Evolutionary conservation across 2,888 invertebrate genomes (phyloP).

Genomic region (Idaea aversata): DNA sequence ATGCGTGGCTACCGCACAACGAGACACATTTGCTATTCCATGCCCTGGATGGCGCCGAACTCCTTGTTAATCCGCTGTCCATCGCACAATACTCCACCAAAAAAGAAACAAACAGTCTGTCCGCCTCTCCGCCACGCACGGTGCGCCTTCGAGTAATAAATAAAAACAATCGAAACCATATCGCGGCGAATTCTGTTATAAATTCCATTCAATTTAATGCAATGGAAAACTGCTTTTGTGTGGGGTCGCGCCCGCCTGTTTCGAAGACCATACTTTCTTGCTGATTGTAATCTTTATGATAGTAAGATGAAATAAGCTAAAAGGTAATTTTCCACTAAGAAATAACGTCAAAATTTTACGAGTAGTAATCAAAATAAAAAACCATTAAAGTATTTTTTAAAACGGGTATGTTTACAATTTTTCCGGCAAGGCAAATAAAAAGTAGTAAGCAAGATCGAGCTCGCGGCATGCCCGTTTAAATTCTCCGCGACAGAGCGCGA

Average conservation of each 20-base stretch:
- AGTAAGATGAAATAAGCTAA: not conserved
- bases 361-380: not conserved
- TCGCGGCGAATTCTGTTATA: constrained; percentile 21
- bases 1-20: constrained; percentile 53
- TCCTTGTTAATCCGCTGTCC: constrained; percentile 71
- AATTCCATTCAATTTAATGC: constrained; percentile 45
- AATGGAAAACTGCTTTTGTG: constrained; percentile 33
- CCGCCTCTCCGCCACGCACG: constrained; percentile 23
- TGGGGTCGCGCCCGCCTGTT: constrained; percentile 21
- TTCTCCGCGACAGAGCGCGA: constrained; percentile 54
- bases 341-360: constrained; percentile 10
- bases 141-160: constrained; percentile 27
- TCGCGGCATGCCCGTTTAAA: constrained; percentile 66
- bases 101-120: constrained; percentile 49
- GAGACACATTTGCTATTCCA: constrained; percentile 65
- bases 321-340: constrained; percentile 4
- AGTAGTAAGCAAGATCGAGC: constrained; percentile 49
- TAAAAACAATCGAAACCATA: constrained; percentile 37
- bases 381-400: constrained; percentile 38
- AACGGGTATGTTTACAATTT: constrained; percentile 44
- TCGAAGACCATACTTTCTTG: not conserved
- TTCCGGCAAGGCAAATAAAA: constrained; percentile 50
- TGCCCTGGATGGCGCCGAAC: constrained; percentile 62
- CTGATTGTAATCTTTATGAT: not conserved
- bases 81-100: constrained; percentile 59